Evolutionary conservation across 2,113 vertebrate species (phyloP), one percentile per base, ranked within the genome.

Genomic region (Peromyscus polionotus): DNA sequence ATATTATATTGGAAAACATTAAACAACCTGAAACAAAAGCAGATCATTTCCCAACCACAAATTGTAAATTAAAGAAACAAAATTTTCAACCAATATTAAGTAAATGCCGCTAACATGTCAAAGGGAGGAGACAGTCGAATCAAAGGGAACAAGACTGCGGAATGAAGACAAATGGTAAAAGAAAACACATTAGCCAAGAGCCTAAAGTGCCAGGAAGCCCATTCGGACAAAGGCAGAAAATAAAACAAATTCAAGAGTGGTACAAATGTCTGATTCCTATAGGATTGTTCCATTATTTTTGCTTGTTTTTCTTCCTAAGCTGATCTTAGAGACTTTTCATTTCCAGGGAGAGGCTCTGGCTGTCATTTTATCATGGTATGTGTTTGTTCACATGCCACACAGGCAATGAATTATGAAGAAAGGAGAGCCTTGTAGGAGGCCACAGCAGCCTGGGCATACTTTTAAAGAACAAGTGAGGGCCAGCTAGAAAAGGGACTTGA

Each of bases 11-110:
- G 97, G 89, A 95, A 93, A 96, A 97, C 95, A 95, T 97, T 93
- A 98, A 98, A 98, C 97, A 97, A 98, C 95, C 96, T 98, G 94
- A 98, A 99, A 99, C 98, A 98, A 98, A 98, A 99, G 97, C 98
- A 98, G 97, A 98, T 96, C 80, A 97, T 98, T 98, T 98, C 98
- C 98, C 97, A 98, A 97, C 45, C 94, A 94, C 91, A 98, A 97
- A 97, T 97, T 97, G 95, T 91, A 98, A 98, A 96, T 95, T 96
- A 97, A 96, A 97, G 97, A 94, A 95, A 93, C 85, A 84, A 95
- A 88, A 83, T 93, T 90, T 51, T 96, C 89, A 96, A 77, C 90
- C 84, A 97, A 81, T 94, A 96, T 93, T 97, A 93, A 96, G 91
- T 39, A 96, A 96, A 68, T 79, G 45, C 79, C 98, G 97, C 98